Conservation (phyloP, 1,140 invertebrate species). For the Wiebesia pumilae region DNA sequence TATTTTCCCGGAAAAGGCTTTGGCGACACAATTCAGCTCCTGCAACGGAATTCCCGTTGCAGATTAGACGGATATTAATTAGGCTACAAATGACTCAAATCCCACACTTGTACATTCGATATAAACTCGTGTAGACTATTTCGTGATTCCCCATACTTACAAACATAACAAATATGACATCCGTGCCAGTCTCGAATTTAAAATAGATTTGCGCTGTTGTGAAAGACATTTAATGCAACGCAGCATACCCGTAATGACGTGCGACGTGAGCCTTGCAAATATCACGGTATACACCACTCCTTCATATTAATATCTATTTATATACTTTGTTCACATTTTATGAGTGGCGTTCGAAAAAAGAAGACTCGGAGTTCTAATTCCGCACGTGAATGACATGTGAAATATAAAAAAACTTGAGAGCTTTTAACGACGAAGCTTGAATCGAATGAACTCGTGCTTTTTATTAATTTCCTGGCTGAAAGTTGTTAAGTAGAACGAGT, state of each 20-base stretch:
- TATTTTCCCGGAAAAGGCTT: neutral
- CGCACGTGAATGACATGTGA: constrained; percentile 42
- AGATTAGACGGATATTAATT: constrained; percentile 32
- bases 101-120: neutral
- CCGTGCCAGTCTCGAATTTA: constrained; percentile 32
- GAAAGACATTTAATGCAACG: constrained; percentile 53
- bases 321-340: constrained; percentile 53
- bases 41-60: constrained; percentile 11
- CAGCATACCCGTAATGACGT: constrained; percentile 49
- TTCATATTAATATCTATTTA: constrained; percentile 53
- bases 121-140: neutral
- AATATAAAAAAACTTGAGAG: constrained; percentile 36
- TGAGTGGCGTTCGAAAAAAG: constrained; percentile 34
- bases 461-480: constrained; percentile 30
- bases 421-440: neutral
- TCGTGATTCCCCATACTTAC: constrained; percentile 23
- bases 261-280: constrained; percentile 54
- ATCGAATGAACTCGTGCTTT: constrained; percentile 30
- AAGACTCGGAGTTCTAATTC: constrained; percentile 27
- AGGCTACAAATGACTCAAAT: constrained; percentile 34
- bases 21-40: neutral
- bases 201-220: constrained; percentile 50
- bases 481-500: neutral
- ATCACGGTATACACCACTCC: constrained; percentile 44
- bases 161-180: constrained; percentile 37